Conservation (phyloP, 2,888 invertebrate species). For the Eupithecia pulchellata region DNA sequence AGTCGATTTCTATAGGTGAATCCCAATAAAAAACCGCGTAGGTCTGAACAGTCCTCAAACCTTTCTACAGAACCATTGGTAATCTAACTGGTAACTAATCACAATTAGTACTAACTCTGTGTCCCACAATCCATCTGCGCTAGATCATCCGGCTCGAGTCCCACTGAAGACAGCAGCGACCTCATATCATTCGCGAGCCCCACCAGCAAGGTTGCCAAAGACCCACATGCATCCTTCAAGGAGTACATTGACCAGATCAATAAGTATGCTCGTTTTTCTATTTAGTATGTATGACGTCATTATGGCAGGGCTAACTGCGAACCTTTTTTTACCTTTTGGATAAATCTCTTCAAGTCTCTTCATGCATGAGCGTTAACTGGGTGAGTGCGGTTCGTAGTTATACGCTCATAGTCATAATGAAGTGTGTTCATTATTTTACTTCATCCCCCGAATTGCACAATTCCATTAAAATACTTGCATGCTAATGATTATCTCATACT, state of each 20-base stretch:
- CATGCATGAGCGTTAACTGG: no score
- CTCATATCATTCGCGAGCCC: conserved; percentile 90
- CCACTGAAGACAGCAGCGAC: conserved; percentile 83
- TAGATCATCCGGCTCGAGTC: conserved; percentile 77
- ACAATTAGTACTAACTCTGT: conserved; percentile 21
- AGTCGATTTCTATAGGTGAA: no score
- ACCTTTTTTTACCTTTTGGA: neutral
- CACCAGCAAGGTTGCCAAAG: conserved; percentile 77
- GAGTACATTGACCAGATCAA: conserved; percentile 81
- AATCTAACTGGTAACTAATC: neutral
- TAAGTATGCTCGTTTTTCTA: conserved; percentile 53
- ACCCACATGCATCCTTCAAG: conserved; percentile 83
- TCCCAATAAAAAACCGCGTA: no score
- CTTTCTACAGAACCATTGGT: neutral
- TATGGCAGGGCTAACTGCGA: neutral
- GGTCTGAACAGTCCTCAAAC: neutral
- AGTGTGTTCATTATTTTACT: neutral
- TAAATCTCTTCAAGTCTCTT: no score
- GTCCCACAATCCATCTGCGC: conserved; percentile 34
- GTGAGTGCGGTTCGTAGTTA: neutral
- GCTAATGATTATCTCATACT: no score
- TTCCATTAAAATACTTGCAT: no score
- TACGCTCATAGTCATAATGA: neutral
- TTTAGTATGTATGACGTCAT: neutral
- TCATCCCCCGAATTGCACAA: no score